Percentiles rank a stretch among this genome's conserved stretches.
Evolutionary conservation across 2,888 invertebrate genomes (phyloP).

Genomic region (Conops quadrifasciatus): DNA sequence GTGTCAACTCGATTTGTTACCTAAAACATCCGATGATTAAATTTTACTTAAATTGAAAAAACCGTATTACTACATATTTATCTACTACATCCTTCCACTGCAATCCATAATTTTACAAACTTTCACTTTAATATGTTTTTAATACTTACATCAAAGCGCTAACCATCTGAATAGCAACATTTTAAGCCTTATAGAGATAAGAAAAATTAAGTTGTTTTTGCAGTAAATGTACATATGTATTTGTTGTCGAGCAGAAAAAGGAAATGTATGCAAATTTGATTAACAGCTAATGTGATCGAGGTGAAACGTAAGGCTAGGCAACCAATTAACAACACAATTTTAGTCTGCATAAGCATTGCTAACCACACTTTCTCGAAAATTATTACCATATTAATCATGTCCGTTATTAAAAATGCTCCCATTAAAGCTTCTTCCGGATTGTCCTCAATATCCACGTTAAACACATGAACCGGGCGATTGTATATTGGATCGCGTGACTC

Average conservation of each 20-base stretch:
- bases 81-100: too few relatives aligned
- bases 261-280: conserved; percentile 8
- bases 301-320: background rate
- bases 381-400: conserved; percentile 87
- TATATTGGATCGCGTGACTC: conserved; percentile 80
- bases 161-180: too few relatives aligned
- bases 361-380: conserved; percentile 13
- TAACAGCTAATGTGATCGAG: conserved; percentile 8
- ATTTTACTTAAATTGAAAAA: too few relatives aligned
- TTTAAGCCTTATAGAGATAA: conserved; percentile 27
- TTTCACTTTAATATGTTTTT: background rate
- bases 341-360: background rate
- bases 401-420: conserved; percentile 97
- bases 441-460: conserved; percentile 99
- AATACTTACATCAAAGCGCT: conserved; percentile 17
- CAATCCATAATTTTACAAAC: too few relatives aligned
- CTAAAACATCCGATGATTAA: too few relatives aligned
- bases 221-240: conserved; percentile 36
- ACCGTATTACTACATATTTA: too few relatives aligned
- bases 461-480: conserved; percentile 92
- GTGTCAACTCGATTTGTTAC: too few relatives aligned
- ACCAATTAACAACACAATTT: conserved; percentile 5
- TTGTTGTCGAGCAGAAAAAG: conserved; percentile 27
- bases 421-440: conserved; percentile 99
- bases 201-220: conserved; percentile 37